Evolutionary conservation across 2,113 vertebrate species (phyloP).

Genomic region (Sander vitreus): DNA sequence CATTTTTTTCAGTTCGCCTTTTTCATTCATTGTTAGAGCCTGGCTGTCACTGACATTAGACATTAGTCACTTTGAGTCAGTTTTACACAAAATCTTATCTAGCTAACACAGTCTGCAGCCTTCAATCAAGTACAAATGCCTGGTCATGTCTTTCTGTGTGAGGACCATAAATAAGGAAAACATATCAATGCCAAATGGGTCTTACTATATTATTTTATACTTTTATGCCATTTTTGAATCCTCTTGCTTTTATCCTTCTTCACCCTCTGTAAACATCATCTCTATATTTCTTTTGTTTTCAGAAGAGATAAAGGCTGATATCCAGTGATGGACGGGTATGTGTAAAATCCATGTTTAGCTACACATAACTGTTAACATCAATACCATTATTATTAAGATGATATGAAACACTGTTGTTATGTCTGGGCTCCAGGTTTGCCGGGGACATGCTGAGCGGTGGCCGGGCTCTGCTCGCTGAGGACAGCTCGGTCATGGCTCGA

Average conservation of each 20-base stretch:
- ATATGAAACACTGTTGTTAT: background rate
- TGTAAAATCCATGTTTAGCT: background rate
- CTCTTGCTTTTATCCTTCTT: background rate
- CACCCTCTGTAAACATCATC: background rate
- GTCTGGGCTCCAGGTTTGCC: constrained; percentile 68
- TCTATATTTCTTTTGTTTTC: background rate
- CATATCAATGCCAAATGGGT: background rate
- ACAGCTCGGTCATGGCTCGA: constrained; percentile 86
- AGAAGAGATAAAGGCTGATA: constrained; percentile 18
- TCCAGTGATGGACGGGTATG: constrained; percentile 74
- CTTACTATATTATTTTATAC: background rate
- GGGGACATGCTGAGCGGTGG: constrained; percentile 82
- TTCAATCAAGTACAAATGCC: background rate
- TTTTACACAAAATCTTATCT: background rate
- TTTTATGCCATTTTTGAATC: background rate
- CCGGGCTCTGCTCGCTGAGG: constrained; percentile 79
- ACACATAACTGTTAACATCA: too few species aligned
- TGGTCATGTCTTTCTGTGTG: background rate
- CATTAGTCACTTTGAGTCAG: background rate
- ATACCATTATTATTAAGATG: background rate
- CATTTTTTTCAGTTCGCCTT: background rate
- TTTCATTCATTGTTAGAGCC: background rate
- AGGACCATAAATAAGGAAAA: background rate
- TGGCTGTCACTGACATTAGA: background rate
- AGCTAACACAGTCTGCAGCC: background rate